Base-by-base conservation (phyloP, 2,113 vertebrate genomes). In the Calidris pugnax region DNA sequence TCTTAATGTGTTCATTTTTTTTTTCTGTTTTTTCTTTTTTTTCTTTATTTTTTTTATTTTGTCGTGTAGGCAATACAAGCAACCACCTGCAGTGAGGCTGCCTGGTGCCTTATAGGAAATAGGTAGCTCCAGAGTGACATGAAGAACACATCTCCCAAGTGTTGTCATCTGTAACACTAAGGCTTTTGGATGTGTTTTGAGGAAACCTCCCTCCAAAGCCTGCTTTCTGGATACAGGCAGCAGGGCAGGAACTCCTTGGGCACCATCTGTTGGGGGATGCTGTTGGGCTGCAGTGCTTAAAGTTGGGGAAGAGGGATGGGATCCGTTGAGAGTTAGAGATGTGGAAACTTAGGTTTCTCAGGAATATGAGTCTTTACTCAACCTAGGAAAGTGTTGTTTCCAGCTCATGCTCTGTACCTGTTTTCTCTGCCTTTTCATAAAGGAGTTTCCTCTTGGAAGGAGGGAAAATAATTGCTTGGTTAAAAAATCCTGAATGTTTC, bases 21-120 rank as follows among this genome's bases (percentile, higher is more conserved):
- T 45, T n/a, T 23, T 6, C 16, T 2, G n/a, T n/a, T n/a, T n/a
- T n/a, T n/a, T n/a, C 20, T 4, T 16, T 4, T 7, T 10, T 32
- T 14, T 9, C 24, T 51, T 51, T 55, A 39, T 37, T 27, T 32
- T 35, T 32, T 10, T 47, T n/a, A 51, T 57, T 57, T 62, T 50
- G 27, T 81, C 41, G 8, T 30, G 27, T 21, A 51, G 45, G 22
- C 8, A 45, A 15, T 9, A 41, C 7, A 66, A 74, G 16, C 8
- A 41, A 62, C 21, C 13, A 32, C 7, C 41, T 45, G 35, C 4
- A 9, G 18, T 12, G 51, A 69, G 35, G 51, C 6, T 21, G 27
- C 9, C 37, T 23, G 5, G 37, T 67, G 32, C n/a, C 62, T 57
- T 39, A 27, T 7, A 37, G 68, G 41, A 59, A 80, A 48, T 14